Base-by-base conservation (phyloP, 2,797 vertebrate species). In the Heterohyrax brucei region DNA sequence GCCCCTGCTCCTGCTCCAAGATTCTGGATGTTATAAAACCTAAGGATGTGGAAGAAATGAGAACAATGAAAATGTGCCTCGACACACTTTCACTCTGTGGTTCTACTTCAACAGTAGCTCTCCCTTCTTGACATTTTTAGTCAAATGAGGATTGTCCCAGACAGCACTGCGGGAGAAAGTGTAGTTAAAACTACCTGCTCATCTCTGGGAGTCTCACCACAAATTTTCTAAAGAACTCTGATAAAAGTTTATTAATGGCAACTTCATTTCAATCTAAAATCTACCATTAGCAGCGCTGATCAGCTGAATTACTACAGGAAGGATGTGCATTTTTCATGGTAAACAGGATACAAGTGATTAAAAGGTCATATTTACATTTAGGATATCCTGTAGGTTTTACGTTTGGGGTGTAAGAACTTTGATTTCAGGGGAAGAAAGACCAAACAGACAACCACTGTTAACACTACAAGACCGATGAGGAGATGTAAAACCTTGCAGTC, bases 291-390 rank as follows among this genome's bases (percentile, higher is more conserved):
- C 9, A 83, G 30, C 62, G 66, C 33, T 30, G 5, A 48, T 50
- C 39, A 82, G 61, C 77, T 86, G 82, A 86, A 48, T 16, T 12
- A 50, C 33, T 53, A 53, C 1, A 68, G 83, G 76, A 93, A 96
- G 59, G 78, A 75, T 7, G 8, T 81, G 46, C 39, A 30, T 46
- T 86, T 81, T 64, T 91, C 90, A 87, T 56, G 86, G 70, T 82
- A 68, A 70, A 73, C 33, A 64, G 89, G 89, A 87, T 56, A 48
- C 21, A 80, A 73, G 88, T 59, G 53, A 72, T 93, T 83, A 89
- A 88, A 81, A 77, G 84, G 92, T 66, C 89, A 59, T 3, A 14
- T 87, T 95, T 90, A 92, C 93, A 82, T 53, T 84, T 76, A 84
- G 92, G 77, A 87, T 79, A 88, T 62, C n/a, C 92, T 86, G 92